Conservation (phyloP, 2,888 invertebrate genomes). For the Tortricodes alternella region DNA sequence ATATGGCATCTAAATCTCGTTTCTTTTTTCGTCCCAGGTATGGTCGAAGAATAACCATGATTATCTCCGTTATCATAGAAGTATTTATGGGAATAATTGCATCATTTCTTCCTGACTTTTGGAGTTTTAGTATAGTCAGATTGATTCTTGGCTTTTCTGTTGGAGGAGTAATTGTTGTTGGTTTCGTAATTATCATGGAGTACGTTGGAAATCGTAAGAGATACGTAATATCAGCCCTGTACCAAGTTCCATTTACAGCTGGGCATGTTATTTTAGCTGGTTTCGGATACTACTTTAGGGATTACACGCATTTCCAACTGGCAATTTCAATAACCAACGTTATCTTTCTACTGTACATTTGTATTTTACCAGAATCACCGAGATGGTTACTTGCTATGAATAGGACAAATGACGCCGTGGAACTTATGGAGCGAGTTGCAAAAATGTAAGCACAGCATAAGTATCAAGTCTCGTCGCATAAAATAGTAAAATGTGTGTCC, state of each 20-base stretch:
- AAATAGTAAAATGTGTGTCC: neutral
- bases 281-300: constrained; percentile 84
- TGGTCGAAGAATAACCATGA: constrained; percentile 87
- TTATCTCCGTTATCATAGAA: constrained; percentile 87
- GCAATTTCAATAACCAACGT: constrained; percentile 81
- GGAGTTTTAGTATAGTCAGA: constrained; percentile 85
- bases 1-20: neutral
- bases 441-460: constrained; percentile 56
- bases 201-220: constrained; percentile 80
- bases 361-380: constrained; percentile 89
- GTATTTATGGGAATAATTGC: constrained; percentile 85
- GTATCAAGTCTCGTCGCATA: neutral
- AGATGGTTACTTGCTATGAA: constrained; percentile 89
- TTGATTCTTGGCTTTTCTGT: constrained; percentile 88
- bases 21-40: constrained; percentile 78
- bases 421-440: constrained; percentile 85
- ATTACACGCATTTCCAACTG: constrained; percentile 85
- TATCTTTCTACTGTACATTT: constrained; percentile 85
- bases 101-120: constrained; percentile 85
- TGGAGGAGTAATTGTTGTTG: constrained; percentile 88
- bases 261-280: constrained; percentile 85
- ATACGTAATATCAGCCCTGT: constrained; percentile 81
- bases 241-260: constrained; percentile 85
- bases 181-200: constrained; percentile 84
- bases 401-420: constrained; percentile 82